Evolutionary conservation across 1,140 invertebrate genomes (phyloP), one percentile per base, ranked within the genome.

Genomic region (Brachionus manjavacas): DNA sequence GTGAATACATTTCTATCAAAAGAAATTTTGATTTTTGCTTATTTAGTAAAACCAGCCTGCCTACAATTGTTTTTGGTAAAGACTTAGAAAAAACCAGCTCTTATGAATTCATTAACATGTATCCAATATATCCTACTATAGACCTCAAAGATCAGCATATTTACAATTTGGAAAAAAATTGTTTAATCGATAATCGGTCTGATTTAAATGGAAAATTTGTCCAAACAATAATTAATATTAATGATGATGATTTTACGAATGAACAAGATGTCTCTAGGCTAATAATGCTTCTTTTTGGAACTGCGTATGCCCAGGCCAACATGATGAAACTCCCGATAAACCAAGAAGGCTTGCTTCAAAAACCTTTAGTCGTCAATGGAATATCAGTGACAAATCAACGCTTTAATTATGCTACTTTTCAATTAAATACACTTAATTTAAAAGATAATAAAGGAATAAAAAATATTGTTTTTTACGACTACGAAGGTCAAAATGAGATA

Each of bases 81-180:
- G n/a, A 83, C n/a, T 16, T 83, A 8, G 23, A 68, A 35, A 31
- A 70, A 39, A 68, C 81, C n/a, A 12, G 7, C 35, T 41, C 68
- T 70, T 83, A 83, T 46, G 23, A 68, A 46, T 83, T 83, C 16
- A 12, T 83, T 25, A 39, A 83, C 52, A 83, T 83, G 81, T 83
- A 70, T 72, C 81, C 81, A 70, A 70, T 83, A 70, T 83, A 39
- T 83, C 81, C 81, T 6, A 83, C 81, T 14, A 83, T 83, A 49
- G 81, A 83, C 55, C 64, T 83, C 2, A 49, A 83, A 0, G 39
- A 46, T 49, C 23, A 70, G 35, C 7, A 70, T 64, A 43, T 81
- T 64, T 81, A 81, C 23, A 55, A 81, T 64, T 16, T 64, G 14
- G n/a, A 11, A 14, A 60, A 81, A 25, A 25, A 16, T 2, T 20